Base-by-base conservation (phyloP, 2,113 vertebrate species). In the Emydura subglobosa region DNA sequence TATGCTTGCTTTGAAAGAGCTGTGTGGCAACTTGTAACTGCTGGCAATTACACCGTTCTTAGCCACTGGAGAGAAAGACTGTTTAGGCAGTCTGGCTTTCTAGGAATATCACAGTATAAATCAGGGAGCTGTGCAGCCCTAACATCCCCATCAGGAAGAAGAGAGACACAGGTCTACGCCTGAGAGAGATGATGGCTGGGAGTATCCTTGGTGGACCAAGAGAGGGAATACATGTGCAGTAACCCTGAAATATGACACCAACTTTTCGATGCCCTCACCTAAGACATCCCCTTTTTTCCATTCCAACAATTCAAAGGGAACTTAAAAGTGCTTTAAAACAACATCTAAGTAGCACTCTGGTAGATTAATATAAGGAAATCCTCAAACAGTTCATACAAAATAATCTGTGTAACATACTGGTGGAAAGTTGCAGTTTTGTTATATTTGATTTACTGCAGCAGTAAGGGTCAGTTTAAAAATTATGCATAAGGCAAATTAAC, bases 401-500 rank as follows among this genome's bases (percentile, higher is more conserved):
- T 74, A 74, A 4, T 9, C 4, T 42, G 44, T 4, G 13, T 59
- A 86, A 47, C 29, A n/a, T 39, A 80, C 0, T 34, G 9, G 25
- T 21, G 4, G 31, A 22, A 86, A 82, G 29, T 10, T 65, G 17
- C 44, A 90, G 17, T 6, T 87, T 79, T 44, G 0, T 13, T 42
- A 39, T 85, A 83, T 89, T 14, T 87, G 76, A 10, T 49, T 12
- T 68, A 55, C 11, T 10, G 2, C 22, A 17, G 83, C 12, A 19
- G 85, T 2, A 74, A 92, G n/a, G 76, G 81, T 16, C 44, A 74
- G 3, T 1, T 42, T 9, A 85, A 92, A 72, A 94, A 34, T 49
- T 0, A 1, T 5, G 6, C 2, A 39, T 11, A 54, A 0, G 0
- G 31, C 79, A 86, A 87, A 83, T 13, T 65, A 86, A 16, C 39